Conservation (phyloP, 2,888 invertebrate genomes). For the Empis stercorea region DNA sequence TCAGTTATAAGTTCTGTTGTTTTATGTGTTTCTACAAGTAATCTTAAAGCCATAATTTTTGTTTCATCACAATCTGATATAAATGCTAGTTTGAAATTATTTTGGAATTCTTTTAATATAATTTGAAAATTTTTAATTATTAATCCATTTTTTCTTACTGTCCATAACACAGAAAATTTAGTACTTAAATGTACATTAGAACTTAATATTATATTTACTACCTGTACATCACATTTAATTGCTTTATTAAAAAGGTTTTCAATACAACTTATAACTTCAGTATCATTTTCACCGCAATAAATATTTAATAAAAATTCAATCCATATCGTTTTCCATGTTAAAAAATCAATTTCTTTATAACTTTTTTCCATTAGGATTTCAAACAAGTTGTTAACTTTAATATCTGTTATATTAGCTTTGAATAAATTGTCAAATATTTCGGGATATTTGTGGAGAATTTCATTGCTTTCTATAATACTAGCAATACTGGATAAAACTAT, state of each 20-base stretch:
- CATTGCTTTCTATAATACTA: constrained; percentile 20
- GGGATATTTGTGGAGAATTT: constrained; percentile 19
- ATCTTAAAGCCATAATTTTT: constrained; percentile 50
- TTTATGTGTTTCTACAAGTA: constrained; percentile 61
- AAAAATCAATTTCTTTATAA: constrained; percentile 28
- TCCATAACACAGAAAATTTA: constrained; percentile 30
- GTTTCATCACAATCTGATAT: constrained; percentile 41
- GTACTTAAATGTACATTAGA: constrained; percentile 22
- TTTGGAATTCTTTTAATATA: constrained; percentile 25
- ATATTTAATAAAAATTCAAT: constrained; percentile 24
- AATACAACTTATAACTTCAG: constrained; percentile 19
- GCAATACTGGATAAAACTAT: constrained; percentile 24
- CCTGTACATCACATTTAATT: constrained; percentile 22
- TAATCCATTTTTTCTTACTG: constrained; percentile 37
- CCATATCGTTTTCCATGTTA: constrained; percentile 41
- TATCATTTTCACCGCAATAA: constrained; percentile 14
- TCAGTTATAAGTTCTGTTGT: constrained; percentile 50
- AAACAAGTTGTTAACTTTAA: constrained; percentile 41
- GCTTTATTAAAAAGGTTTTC: constrained; percentile 27
- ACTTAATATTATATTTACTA: constrained; percentile 21
- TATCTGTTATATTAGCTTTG: constrained; percentile 24
- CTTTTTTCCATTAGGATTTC: constrained; percentile 41
- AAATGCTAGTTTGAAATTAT: constrained; percentile 36
- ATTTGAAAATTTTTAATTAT: constrained; percentile 16
- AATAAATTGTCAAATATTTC: constrained; percentile 21